Percentiles rank a stretch among this genome's conserved stretches.
These are phyloP conservation scores for Alouatta palliata DNA, from an alignment of 2,113 vertebrate species.

Conservation along the genomic window DNA sequence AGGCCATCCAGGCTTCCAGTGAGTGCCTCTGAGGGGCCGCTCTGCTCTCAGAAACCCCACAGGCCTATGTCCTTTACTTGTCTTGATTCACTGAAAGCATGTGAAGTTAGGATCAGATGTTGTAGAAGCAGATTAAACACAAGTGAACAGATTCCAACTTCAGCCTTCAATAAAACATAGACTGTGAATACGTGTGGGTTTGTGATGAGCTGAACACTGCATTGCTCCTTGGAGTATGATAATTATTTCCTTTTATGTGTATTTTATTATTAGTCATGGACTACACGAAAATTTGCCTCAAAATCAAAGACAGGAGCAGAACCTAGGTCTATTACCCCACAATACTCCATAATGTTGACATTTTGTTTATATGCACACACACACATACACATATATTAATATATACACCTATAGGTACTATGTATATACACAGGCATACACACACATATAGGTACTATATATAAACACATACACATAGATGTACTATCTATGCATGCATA, in stretches of 20 bases:
- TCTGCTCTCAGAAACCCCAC: neutral
- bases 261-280: neutral
- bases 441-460: neutral
- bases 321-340: neutral
- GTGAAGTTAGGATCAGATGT: neutral
- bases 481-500: too few relatives aligned
- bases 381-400: neutral
- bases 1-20: rapidly evolving
- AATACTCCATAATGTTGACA: neutral
- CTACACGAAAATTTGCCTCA: neutral
- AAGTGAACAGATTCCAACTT: neutral
- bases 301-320: neutral
- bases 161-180: neutral
- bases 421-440: neutral
- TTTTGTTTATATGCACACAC: neutral
- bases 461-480: neutral
- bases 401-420: neutral
- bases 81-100: neutral
- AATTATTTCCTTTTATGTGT: neutral
- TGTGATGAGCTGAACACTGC: neutral
- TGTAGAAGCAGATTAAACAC: neutral
- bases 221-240: neutral
- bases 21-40: rapidly evolving
- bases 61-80: neutral
- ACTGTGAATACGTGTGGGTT: neutral